Percentiles rank a stretch among this genome's conserved stretches.
These are phyloP conservation scores for Pseudomugil tenellus DNA, from an alignment of 2,797 vertebrate genomes.

Conservation along the genomic window DNA sequence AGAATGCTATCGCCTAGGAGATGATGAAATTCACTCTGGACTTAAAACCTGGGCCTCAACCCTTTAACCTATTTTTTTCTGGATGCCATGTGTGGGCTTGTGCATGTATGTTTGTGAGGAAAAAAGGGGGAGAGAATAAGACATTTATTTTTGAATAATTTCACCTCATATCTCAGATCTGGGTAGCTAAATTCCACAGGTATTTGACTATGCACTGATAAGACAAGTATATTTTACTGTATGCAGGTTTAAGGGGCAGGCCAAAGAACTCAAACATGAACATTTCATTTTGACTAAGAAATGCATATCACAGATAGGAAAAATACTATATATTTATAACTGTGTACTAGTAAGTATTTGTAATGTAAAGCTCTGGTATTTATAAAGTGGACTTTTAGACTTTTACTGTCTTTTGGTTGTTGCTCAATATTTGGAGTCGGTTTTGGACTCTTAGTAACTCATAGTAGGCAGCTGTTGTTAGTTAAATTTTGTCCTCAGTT, in stretches of 20 bases:
- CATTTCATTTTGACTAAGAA: slow-evolving; percentile 66
- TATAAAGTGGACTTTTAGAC: slow-evolving; percentile 49
- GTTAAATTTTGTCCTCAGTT: slow-evolving; percentile 39
- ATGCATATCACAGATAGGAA: slow-evolving; percentile 65
- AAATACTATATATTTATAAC: slow-evolving; percentile 74
- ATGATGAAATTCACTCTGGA: slow-evolving; percentile 37
- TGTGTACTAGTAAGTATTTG: slow-evolving; percentile 65
- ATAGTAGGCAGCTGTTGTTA: slow-evolving; percentile 75
- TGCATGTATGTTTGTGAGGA: slow-evolving; percentile 36
- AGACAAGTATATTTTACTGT: slow-evolving; percentile 51
- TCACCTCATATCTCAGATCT: slow-evolving; percentile 54
- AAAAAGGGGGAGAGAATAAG: slow-evolving; percentile 2
- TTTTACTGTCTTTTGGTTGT: slow-evolving; percentile 59
- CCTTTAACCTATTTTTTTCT: slow-evolving; percentile 69
- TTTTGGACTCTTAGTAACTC: slow-evolving; percentile 52
- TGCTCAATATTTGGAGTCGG: slow-evolving; percentile 48
- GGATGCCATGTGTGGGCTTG: slow-evolving; percentile 44
- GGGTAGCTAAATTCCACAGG: slow-evolving; percentile 70
- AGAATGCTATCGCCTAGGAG: slow-evolving; percentile 83
- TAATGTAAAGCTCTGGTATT: slow-evolving; percentile 62
- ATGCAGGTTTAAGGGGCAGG: slow-evolving; percentile 51
- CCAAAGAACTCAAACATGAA: slow-evolving; percentile 70
- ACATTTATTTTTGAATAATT: slow-evolving; percentile 41
- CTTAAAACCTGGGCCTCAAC: slow-evolving; percentile 54
- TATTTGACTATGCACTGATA: slow-evolving; percentile 78